These are phyloP conservation scores for Aythya baeri DNA, from an alignment of 2,113 vertebrate species.

Conservation along the genomic window DNA sequence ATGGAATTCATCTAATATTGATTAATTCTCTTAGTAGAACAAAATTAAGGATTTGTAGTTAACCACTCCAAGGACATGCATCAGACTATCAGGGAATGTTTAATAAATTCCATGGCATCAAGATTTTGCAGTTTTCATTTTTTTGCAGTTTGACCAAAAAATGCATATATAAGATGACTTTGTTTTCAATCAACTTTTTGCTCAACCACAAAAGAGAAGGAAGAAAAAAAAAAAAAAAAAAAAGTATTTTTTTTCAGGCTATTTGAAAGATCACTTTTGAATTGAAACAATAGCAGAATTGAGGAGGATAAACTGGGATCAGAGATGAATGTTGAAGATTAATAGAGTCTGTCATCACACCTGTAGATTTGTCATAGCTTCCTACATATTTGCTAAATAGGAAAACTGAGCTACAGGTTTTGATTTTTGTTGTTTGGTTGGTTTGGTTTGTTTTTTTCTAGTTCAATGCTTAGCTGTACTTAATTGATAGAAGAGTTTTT, in stretches of 20 bases:
- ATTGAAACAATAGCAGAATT: not conserved
- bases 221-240: conserved; percentile 40
- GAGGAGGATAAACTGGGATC: conserved; percentile 40
- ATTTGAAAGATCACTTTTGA: not conserved
- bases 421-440: no score
- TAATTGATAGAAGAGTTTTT: not conserved
- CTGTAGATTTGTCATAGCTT: not conserved
- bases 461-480: not conserved
- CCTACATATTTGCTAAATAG: not conserved
- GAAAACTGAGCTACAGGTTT: not conserved
- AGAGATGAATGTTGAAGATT: not conserved
- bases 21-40: conserved; percentile 4
- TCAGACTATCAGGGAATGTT: not conserved
- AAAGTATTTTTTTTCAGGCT: conserved; percentile 17
- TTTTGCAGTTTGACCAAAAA: not conserved
- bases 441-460: no score
- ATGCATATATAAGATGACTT: not conserved
- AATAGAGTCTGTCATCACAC: not conserved
- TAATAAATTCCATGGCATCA: not conserved
- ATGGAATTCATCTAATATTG: conserved; percentile 36
- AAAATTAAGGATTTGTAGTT: conserved; percentile 34
- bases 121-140: not conserved
- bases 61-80: not conserved
- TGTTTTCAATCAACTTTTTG: not conserved
- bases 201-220: not conserved